Base-by-base conservation (phyloP, 1,140 invertebrate genomes). In the Palaemon carinicauda region DNA sequence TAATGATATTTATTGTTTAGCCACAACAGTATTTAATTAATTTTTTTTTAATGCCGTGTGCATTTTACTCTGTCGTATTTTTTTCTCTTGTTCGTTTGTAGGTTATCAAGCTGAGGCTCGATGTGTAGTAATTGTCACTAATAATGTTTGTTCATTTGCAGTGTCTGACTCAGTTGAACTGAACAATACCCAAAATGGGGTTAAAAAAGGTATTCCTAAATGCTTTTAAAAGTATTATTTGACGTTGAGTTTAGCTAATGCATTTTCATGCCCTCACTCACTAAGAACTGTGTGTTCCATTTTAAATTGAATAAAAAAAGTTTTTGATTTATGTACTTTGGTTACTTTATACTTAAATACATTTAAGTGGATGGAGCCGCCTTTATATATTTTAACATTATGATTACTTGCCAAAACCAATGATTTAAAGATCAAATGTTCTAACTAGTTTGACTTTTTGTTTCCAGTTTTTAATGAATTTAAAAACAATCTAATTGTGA, bases 181-280 rank as follows among this genome's bases (percentile, higher is more conserved):
- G 77, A 86, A 53, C 84, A 80, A 21, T 71, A 33, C 84, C 84
- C 84, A 86, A 80, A 86, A 86, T 86, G 84, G 84, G 60, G 77
- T 79, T 80, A 80, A 86, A 54, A 86, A 86, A 86, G 84, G 84
- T 86, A 86, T 82, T 74, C 60, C 52, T 41, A 77, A 69, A 77
- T 50, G 51, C 17, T 29, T 51, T 31, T 19, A 31, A 52, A 53
- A 71, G 73, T 73, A 53, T 80, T 80, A 41, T 17, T 53, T 79
- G 51, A 17, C 14, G 71, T 54, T 84, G 52, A 33, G 52, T 73
- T 54, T 80, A 80, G 84, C 41, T 73, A 51, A 80, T n/a, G 60
- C 60, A 60, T 73, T 51, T 71, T 78, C 31, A 73, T 41, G 24
- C 60, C 15, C 41, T 41, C 14, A 10, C 27, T 10, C 69, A 73